Conservation (phyloP, 2,888 invertebrate genomes). For the Acheta domesticus region DNA sequence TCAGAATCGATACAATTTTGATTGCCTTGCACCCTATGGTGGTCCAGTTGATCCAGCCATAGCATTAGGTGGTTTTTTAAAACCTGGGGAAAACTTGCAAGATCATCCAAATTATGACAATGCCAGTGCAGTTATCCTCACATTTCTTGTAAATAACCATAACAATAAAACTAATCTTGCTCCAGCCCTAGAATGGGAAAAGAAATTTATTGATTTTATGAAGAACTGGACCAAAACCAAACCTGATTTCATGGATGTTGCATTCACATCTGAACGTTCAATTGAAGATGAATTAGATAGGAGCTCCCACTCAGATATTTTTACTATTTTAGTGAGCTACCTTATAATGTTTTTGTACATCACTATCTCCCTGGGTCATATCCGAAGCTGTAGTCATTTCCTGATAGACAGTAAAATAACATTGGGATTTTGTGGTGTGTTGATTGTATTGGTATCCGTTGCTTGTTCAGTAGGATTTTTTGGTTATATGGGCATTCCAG, state of each 20-base stretch:
- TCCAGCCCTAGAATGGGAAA: constrained; percentile 72
- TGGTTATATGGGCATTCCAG: constrained; percentile 82
- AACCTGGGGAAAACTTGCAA: constrained; percentile 48
- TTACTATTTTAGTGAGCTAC: constrained; percentile 90
- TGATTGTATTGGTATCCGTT: constrained; percentile 90
- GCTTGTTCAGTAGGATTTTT: constrained; percentile 89
- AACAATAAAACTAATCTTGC: constrained; percentile 56
- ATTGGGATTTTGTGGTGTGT: constrained; percentile 89
- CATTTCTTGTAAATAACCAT: constrained; percentile 73
- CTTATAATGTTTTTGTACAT: constrained; percentile 98
- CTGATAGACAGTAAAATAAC: constrained; percentile 85
- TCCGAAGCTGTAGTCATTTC: constrained; percentile 68
- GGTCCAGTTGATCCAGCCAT: constrained; percentile 84
- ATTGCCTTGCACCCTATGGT: constrained; percentile 79
- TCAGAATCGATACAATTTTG: constrained; percentile 54
- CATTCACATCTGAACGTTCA: constrained; percentile 83
- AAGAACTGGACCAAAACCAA: constrained; percentile 66
- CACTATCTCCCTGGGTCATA: constrained; percentile 86
- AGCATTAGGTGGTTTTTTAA: constrained; percentile 72
- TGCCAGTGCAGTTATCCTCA: constrained; percentile 68
- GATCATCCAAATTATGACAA: constrained; percentile 52
- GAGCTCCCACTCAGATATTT: constrained; percentile 86
- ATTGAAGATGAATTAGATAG: constrained; percentile 93
- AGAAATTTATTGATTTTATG: constrained; percentile 63
- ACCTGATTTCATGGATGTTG: constrained; percentile 74